Evolutionary conservation across 2,888 invertebrate genomes (phyloP).

Genomic region (Neoascia interrupta): DNA sequence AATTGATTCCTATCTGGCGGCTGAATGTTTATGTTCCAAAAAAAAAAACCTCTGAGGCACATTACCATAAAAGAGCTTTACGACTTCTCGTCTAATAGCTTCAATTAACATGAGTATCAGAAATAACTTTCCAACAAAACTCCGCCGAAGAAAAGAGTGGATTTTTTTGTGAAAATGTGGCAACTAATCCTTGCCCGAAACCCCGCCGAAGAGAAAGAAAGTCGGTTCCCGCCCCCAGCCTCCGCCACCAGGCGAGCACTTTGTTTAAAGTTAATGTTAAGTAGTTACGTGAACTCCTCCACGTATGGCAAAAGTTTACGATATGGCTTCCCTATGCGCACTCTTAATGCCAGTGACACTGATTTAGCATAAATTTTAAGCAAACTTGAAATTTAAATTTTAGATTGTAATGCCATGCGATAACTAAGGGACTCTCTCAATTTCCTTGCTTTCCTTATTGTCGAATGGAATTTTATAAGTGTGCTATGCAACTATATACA

Average conservation of each 20-base stretch:
- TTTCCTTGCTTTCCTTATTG: constrained; percentile 8
- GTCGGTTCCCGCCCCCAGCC: background rate
- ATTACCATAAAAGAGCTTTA: too few relatives aligned
- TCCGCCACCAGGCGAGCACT: background rate
- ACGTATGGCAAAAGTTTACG: constrained; percentile 45
- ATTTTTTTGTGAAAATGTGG: too few relatives aligned
- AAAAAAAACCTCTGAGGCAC: too few relatives aligned
- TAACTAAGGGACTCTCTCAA: constrained; percentile 12
- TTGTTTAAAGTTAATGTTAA: constrained; percentile 48
- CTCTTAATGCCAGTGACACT: constrained; percentile 32
- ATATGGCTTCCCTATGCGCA: constrained; percentile 5
- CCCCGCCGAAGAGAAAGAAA: too few relatives aligned
- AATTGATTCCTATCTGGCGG: too few relatives aligned
- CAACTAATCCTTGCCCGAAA: too few relatives aligned
- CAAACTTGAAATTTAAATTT: constrained; percentile 43
- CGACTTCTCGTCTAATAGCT: too few relatives aligned
- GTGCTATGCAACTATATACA: too few relatives aligned
- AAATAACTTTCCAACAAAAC: too few relatives aligned
- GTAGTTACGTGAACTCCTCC: constrained; percentile 54
- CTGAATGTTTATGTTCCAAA: too few relatives aligned
- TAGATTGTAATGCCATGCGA: constrained; percentile 30
- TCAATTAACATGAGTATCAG: too few relatives aligned
- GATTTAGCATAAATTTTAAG: constrained; percentile 48
- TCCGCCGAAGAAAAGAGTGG: too few relatives aligned
- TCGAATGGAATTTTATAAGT: constrained; percentile 41